Evolutionary conservation across 2,113 vertebrate genomes (phyloP), one percentile per base, ranked within the genome.

Genomic region (Phyllostomus discolor): DNA sequence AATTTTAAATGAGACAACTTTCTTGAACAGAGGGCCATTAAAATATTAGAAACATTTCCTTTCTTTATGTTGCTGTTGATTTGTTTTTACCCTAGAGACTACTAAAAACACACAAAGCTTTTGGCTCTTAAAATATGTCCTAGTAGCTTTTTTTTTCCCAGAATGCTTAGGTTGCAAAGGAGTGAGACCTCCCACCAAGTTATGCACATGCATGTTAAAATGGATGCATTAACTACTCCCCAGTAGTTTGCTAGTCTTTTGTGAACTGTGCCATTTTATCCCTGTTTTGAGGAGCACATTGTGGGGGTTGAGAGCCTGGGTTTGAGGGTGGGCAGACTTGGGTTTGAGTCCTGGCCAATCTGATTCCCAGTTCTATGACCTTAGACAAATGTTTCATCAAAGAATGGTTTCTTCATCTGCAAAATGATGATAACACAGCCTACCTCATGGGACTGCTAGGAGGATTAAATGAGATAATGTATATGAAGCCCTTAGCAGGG

Each of bases 141-240:
- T 90, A 91, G 88, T 89, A 91, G 93, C 85, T 95, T 95, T 78
- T 31, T 17, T 76, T 48, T 76, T 46, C 38, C 38, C 22, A 59
- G 57, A 24, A 59, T 59, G 57, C 57, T 98, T 98, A 97, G 92
- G 96, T 95, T 96, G 95, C 97, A 97, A 97, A 98, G 94, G 97
- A 97, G 96, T 96, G 95, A 92, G 97, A 96, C 79, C 95, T 97
- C 88, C 91, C 96, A 96, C 78, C 89, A 96, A 98, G 95, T 19
- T 95, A 94, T 66, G 82, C 96, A 88, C 62, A 92, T 85, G 91
- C 83, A 6, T 81, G 33, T 97, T 89, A 97, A 96, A 73, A 98
- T 97, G 73, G 95, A 96, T 94, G 93, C 96, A 95, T 96, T 97
- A 93, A 54, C 9, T 75, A 91, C 92, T 92, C 94, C 91, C 48